Evolutionary conservation across 2,888 invertebrate species (phyloP), one percentile per base, ranked within the genome.

Genomic region (Monochamus alternatus): DNA sequence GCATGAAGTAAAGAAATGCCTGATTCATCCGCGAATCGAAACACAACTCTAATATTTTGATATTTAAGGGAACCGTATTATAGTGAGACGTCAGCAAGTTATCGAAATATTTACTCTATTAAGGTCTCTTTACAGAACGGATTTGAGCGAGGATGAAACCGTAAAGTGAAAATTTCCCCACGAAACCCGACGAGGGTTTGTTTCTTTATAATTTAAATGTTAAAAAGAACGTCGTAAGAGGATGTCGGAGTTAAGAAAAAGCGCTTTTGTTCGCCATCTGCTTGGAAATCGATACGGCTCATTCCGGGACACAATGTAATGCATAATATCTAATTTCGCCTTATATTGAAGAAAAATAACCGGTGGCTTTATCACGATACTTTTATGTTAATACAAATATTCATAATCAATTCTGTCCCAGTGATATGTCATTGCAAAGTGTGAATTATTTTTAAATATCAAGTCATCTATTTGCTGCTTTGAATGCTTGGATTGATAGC

Each of bases 131-230:
- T 47, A 47, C 12, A 0, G 12, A 8, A 9, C 47, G 47, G 47
- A 47, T 47, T 47, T 47, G 9, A 3, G 10, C 7, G 10, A 10
- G 47, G 47, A 47, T 47, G 10, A 47, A 12, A 47, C 12, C 47
- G 47, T 3, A 12, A 47, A 47, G 47, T 47, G 47, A 47, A 47
- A 47, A 47, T 47, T 47, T 47, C 47, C 12, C 10, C 12, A 47
- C 47, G n/a, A 59, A 68, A 44, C 22, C 44, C 14, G 67, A 68
- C 52, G 73, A 75, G 70, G 68, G 69, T 70, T 70, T 77, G 77
- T 77, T 77, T 75, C 77, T 75, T 77, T 77, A 77, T 75, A 77
- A 77, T 77, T 75, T 77, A 66, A 75, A 75, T 77, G 75, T 77
- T 73, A 70, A 77, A 72, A 58, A 38, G 69, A 70, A 75, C 59